These are phyloP conservation scores for Chymomyza caudatula DNA, from an alignment of 2,888 invertebrate species.

Conservation along the genomic window DNA sequence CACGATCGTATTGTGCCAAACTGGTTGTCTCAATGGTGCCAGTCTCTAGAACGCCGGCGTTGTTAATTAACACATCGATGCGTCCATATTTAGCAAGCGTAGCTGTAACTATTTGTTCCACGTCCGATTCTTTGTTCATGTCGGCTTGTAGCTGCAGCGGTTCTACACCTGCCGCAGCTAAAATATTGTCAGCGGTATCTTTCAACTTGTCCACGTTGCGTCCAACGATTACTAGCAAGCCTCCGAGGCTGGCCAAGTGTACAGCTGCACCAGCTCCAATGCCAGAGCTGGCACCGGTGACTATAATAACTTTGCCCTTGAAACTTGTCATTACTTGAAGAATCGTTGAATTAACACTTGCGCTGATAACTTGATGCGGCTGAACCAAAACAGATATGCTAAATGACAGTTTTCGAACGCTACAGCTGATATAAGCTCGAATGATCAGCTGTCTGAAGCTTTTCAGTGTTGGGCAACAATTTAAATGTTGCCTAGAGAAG, in stretches of 20 bases:
- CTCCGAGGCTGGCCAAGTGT: slow-evolving; percentile 83
- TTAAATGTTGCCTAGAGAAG: background rate
- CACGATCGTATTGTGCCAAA: slow-evolving; percentile 88
- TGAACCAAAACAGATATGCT: background rate
- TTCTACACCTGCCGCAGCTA: slow-evolving; percentile 73
- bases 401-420: background rate
- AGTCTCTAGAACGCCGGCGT: slow-evolving; percentile 89
- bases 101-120: slow-evolving; percentile 81
- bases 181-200: slow-evolving; percentile 79
- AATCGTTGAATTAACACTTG: background rate
- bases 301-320: slow-evolving; percentile 79
- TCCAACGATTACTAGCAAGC: slow-evolving; percentile 82
- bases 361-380: background rate
- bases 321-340: slow-evolving; percentile 59
- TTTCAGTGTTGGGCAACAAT: background rate
- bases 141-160: slow-evolving; percentile 82
- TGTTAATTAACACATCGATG: slow-evolving; percentile 89
- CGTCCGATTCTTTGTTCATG: slow-evolving; percentile 81
- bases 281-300: slow-evolving; percentile 86
- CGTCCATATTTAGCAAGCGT: slow-evolving; percentile 84
- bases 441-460: slow-evolving; percentile 35
- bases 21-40: slow-evolving; percentile 89
- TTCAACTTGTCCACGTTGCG: slow-evolving; percentile 84
- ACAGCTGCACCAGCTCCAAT: slow-evolving; percentile 85
- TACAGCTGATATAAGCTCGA: slow-evolving; percentile 27